Percentiles rank a stretch among this genome's conserved stretches.
Conservation (phyloP, 2,113 vertebrate species). For the Sylvia atricapilla region DNA sequence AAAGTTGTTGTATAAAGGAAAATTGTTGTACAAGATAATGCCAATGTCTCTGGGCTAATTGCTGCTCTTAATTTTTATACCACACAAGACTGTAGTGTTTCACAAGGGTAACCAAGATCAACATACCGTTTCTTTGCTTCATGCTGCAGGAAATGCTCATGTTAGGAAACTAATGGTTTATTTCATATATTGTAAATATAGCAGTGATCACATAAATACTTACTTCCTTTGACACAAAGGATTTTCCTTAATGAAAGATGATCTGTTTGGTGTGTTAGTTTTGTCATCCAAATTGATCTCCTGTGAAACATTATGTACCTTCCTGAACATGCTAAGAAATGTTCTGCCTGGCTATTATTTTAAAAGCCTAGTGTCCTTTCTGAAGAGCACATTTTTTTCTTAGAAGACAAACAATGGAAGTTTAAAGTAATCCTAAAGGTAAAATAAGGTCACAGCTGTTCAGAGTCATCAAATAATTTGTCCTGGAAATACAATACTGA, state of each 20-base stretch:
- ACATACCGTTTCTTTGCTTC: background rate
- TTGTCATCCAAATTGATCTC: background rate
- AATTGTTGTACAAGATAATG: background rate
- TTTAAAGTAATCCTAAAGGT: background rate
- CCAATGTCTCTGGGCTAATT: background rate
- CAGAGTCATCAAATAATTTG: background rate
- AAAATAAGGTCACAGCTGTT: conserved; percentile 3
- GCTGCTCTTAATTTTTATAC: background rate
- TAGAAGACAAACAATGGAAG: background rate
- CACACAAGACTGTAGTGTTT: background rate
- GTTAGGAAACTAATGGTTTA: background rate
- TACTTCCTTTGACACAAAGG: background rate
- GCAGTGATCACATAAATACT: background rate
- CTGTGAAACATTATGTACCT: background rate
- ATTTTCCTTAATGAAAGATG: background rate
- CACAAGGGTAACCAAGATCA: background rate
- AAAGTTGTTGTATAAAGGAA: background rate
- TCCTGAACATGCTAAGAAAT: background rate
- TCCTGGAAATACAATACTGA: background rate
- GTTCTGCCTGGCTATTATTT: background rate
- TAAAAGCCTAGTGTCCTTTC: background rate
- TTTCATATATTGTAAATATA: background rate
- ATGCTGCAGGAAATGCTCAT: background rate
- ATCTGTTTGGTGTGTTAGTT: background rate
- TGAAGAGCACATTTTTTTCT: background rate